Percentiles rank a stretch among this genome's conserved stretches.
Evolutionary conservation across 2,888 invertebrate species (phyloP).

Genomic region (Listrodromus nycthemerus): DNA sequence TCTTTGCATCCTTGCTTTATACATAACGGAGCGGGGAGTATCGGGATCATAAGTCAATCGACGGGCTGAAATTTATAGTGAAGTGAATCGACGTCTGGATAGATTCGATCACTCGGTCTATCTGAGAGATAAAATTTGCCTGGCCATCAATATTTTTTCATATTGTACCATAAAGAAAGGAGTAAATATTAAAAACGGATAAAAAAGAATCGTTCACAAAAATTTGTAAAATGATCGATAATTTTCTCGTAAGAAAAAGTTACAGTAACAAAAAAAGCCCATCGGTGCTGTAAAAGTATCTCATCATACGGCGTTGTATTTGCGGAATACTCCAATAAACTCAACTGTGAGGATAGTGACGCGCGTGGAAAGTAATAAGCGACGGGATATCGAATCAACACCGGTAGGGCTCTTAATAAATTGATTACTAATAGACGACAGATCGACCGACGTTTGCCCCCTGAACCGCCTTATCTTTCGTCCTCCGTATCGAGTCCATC

Average conservation of each 20-base stretch:
- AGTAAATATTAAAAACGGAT: not conserved
- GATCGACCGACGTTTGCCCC: slow-evolving; percentile 13
- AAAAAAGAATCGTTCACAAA: not conserved
- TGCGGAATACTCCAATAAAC: slow-evolving; percentile 36
- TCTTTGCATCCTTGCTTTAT: slow-evolving; percentile 5
- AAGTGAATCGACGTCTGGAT: slow-evolving; percentile 15
- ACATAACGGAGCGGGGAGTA: slow-evolving; percentile 14
- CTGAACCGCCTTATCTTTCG: not conserved
- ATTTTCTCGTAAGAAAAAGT: not conserved
- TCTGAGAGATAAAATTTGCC: not conserved
- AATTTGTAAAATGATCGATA: not conserved
- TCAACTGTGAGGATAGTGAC: slow-evolving; percentile 66
- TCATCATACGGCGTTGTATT: slow-evolving; percentile 30
- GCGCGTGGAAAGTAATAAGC: slow-evolving; percentile 75
- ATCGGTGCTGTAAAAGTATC: not conserved
- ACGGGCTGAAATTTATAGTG: slow-evolving; percentile 35
- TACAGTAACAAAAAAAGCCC: not conserved
- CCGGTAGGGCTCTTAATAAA: slow-evolving; percentile 75
- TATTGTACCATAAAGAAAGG: not conserved
- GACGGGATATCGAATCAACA: slow-evolving; percentile 69
- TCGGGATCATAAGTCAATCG: slow-evolving; percentile 27
- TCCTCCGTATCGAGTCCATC: not conserved
- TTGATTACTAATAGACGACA: slow-evolving; percentile 73
- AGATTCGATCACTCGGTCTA: not conserved
- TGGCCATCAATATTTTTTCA: not conserved